Evolutionary conservation across 23 tunicate genomes (phyloP).

Genomic region (Aplidium turbinatum): DNA sequence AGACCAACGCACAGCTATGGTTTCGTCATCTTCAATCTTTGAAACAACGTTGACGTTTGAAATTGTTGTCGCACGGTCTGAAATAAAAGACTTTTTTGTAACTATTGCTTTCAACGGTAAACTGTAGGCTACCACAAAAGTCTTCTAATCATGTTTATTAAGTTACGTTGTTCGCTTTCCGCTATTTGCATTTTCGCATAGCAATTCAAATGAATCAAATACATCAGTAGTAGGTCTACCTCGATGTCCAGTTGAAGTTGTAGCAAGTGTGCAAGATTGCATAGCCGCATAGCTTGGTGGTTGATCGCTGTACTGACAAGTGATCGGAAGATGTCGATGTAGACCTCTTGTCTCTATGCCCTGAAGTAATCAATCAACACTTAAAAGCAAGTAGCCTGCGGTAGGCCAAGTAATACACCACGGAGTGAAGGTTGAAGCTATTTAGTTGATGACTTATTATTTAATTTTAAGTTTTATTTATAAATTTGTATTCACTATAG

Average conservation of each 20-base stretch:
- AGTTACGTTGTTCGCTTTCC: too few relatives aligned
- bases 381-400: too few relatives aligned
- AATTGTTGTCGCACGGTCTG: not conserved
- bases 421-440: too few relatives aligned
- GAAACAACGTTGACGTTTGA: not conserved
- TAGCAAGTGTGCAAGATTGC: not conserved
- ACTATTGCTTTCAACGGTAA: not conserved
- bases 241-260: not conserved
- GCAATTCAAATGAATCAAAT: too few relatives aligned
- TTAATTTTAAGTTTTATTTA: too few relatives aligned
- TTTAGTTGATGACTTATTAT: too few relatives aligned
- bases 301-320: not conserved
- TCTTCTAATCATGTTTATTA: not conserved
- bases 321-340: not conserved
- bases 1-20: not conserved
- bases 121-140: too few relatives aligned
- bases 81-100: not conserved
- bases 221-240: too few relatives aligned
- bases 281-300: not conserved
- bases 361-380: not conserved
- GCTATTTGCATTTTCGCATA: too few relatives aligned
- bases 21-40: not conserved
- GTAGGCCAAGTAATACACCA: too few relatives aligned
- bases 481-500: too few relatives aligned
- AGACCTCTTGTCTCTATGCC: not conserved